Evolutionary conservation across 1,140 invertebrate genomes (phyloP), one percentile per base, ranked within the genome.

Genomic region (Caenorhabditis inopinata): DNA sequence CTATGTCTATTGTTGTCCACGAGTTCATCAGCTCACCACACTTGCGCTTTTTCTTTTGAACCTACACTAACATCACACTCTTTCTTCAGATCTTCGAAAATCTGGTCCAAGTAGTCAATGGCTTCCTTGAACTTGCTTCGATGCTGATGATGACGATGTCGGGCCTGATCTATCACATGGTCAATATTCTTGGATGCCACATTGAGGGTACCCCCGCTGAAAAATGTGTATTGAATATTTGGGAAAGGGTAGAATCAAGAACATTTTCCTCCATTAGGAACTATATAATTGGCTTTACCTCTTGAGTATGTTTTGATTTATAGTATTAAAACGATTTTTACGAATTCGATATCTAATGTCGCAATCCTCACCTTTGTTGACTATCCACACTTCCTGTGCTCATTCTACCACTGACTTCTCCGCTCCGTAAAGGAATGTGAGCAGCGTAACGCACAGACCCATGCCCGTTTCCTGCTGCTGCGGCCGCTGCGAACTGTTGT

Each of bases 31-130:
- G 35, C 51, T 58, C 51, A 32, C n/a, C 51, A 58, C 51, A 58
- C n/a, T 29, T 58, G 18, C n/a, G 9, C 32, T 38, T 38, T 79
- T 4, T 74, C 18, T 18, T 14, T 58, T 9, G 0, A 18, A 11
- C 5, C 12, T 23, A 45, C 35, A 38, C 62, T 75, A 7, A 76
- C 80, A 46, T 85, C 85, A 32, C 78, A 74, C 45, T 87, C 86
- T 74, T 84, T 85, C 47, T 88, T 85, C 68, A 88, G 79, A 80
- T 88, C 87, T 62, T 88, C 87, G 53, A 88, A 88, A 25, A 88
- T 88, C 74, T 88, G 86, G 47, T 88, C 87, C 48, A 88, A 78
- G 68, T 88, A 88, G 51, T 88, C 87, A 75, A 88, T 88, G 38
- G 86, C 86, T 53, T 88, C 87, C 78, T 88, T 88, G 84, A 88